Base-by-base conservation (phyloP, 2,797 vertebrate species). In the Platyrinchus mystaceus region DNA sequence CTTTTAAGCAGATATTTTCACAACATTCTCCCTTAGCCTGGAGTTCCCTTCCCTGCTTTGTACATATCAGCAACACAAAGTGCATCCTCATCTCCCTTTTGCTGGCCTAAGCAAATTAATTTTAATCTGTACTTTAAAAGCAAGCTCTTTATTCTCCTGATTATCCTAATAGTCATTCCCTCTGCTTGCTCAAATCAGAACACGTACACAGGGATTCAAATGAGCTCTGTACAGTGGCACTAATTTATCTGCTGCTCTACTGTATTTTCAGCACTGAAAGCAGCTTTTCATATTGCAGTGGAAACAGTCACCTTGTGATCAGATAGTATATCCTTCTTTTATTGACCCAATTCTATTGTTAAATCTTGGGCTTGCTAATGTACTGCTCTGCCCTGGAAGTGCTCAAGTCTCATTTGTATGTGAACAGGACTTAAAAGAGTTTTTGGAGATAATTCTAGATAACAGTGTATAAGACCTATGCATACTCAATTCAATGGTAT, bases 121-220 rank as follows among this genome's bases (percentile, higher is more conserved):
- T 88, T 93, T 82, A 78, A 90, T 87, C 66, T 75, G 26, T 66
- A 37, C 76, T 94, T 91, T 71, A 52, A 93, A 87, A 94, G 69
- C 69, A 75, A 91, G 82, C 66, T 86, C 83, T 84, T 93, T 39
- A 39, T 86, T 94, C 79, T 73, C 69, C 58, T 93, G 79, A 94
- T 96, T 94, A 91, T 41, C 76, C 89, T 94, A 93, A 94, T 17
- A 91, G 89, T 66, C 79, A 47, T 90, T 90, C 69, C 85, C 69
- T 52, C 85, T 75, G 76, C 91, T 75, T 78, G 41, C 69, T 69
- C 85, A 84, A 84, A 81, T 36, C 84, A 84, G 94, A 91, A 55
- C 30, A 22, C 9, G 32, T n/a, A 79, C 0, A 9, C 69, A 58
- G 37, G 64, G 82, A 87, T 80, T 68, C 75, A 83, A 80, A 87